These are phyloP conservation scores for Microchrysa polita DNA, from an alignment of 2,888 invertebrate species.

Conservation along the genomic window DNA sequence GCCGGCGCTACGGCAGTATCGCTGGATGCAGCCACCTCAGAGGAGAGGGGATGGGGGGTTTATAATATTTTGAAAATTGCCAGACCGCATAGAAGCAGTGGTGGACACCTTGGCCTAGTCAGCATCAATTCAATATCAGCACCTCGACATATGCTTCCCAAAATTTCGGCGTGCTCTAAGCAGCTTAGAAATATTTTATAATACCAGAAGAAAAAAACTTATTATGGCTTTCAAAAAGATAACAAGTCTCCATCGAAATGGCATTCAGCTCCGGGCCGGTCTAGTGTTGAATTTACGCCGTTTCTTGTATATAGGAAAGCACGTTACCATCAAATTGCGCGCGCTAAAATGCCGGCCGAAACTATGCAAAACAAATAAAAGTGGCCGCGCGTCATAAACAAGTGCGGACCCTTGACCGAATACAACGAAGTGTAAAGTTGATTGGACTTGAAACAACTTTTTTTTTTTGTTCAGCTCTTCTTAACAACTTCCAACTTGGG, in stretches of 20 bases:
- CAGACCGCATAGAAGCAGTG: neutral
- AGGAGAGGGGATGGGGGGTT: neutral
- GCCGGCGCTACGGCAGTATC: too few species aligned
- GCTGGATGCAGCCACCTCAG: neutral
- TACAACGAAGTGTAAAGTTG: conserved; percentile 26
- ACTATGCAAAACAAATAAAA: neutral
- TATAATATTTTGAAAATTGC: neutral
- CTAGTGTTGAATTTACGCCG: neutral
- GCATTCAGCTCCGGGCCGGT: neutral
- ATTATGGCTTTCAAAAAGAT: neutral
- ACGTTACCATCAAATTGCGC: too few species aligned
- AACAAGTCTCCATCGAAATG: neutral
- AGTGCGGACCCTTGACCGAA: conserved; percentile 12
- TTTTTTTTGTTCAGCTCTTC: neutral
- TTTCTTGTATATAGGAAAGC: neutral
- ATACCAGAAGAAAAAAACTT: too few species aligned
- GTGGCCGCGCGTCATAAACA: neutral
- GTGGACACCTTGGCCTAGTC: conserved; percentile 2
- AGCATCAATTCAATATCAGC: neutral
- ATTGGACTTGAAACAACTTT: conserved; percentile 26
- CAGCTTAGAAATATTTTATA: neutral
- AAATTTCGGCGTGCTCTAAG: neutral
- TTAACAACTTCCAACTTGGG: neutral
- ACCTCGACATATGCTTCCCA: conserved; percentile 3
- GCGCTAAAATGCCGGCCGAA: neutral